phyloP scores from a whole-genome alignment of 1,140 invertebrate genomes.

The Euborellia annulipes region DNA sequence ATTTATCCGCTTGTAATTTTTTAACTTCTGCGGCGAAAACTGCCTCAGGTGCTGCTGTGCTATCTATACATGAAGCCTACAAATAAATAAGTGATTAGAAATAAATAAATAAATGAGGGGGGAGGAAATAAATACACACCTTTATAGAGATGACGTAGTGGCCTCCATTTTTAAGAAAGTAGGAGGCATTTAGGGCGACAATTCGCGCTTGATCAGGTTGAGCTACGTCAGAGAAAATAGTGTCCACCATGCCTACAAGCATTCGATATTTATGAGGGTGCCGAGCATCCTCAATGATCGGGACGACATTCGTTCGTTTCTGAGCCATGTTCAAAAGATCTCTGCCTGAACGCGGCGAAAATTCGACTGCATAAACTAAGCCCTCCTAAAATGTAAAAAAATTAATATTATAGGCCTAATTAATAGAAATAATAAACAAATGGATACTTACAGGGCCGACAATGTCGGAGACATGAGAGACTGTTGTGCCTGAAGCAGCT shows the following conservation, averaged over 20 bases:
- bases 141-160: constrained; percentile 99
- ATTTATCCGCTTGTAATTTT: constrained; percentile 85
- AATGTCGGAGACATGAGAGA: constrained; percentile 97
- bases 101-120: neutral
- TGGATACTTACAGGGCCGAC: constrained; percentile 74
- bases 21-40: constrained; percentile 97
- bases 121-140: constrained; percentile 35
- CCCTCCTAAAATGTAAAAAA: constrained; percentile 57
- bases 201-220: constrained; percentile 99
- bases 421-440: constrained; percentile 6
- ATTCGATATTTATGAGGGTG: constrained; percentile 99
- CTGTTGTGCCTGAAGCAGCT: constrained; percentile 96
- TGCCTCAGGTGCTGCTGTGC: constrained; percentile 91
- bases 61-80: constrained; percentile 96
- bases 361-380: constrained; percentile 98
- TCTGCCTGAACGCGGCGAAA: constrained; percentile 90
- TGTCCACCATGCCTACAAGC: constrained; percentile 83
- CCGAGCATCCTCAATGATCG: constrained; percentile 98
- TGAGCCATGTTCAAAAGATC: constrained; percentile 97
- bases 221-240: constrained; percentile 92
- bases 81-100: constrained; percentile 21
- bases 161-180: constrained; percentile 93
- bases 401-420: neutral
- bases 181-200: constrained; percentile 89
- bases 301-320: constrained; percentile 96